A percentile compares a stretch with the other conserved stretches of the same genome.
Conservation (phyloP, 1,140 invertebrate genomes). For the Frieseomelitta varia region DNA sequence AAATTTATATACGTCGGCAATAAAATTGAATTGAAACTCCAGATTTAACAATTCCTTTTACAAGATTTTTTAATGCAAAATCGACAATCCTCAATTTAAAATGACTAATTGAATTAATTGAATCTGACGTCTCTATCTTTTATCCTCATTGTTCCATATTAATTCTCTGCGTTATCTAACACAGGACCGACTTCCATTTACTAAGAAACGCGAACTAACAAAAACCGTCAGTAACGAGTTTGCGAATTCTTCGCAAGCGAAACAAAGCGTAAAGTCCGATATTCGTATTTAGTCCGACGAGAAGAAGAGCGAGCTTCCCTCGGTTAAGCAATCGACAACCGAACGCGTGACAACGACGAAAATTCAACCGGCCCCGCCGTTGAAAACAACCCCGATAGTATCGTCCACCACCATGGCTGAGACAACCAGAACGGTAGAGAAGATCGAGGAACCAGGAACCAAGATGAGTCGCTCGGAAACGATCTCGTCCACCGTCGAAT, state of each 20-base stretch:
- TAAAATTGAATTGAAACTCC: no score
- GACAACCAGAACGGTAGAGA: conserved; percentile 71
- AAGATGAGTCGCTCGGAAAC: conserved; percentile 76
- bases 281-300: conserved; percentile 70
- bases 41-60: no score
- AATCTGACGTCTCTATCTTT: no score
- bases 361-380: conserved; percentile 74
- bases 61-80: not conserved
- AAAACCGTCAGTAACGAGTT: not conserved
- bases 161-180: not conserved
- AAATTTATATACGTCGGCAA: no score
- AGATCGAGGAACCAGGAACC: conserved; percentile 62
- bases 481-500: conserved; percentile 78
- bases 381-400: conserved; percentile 69
- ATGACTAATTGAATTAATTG: not conserved
- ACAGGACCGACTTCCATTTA: not conserved
- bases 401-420: conserved; percentile 50
- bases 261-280: conserved; percentile 30
- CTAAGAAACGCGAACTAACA: not conserved
- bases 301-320: conserved; percentile 75
- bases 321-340: conserved; percentile 72
- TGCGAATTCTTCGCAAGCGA: not conserved
- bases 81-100: not conserved
- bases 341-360: conserved; percentile 76
- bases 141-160: not conserved